A percentile compares a stretch with the other conserved stretches of the same genome.
Conservation (phyloP, 2,888 invertebrate species). For the Acrobasis suavella region DNA sequence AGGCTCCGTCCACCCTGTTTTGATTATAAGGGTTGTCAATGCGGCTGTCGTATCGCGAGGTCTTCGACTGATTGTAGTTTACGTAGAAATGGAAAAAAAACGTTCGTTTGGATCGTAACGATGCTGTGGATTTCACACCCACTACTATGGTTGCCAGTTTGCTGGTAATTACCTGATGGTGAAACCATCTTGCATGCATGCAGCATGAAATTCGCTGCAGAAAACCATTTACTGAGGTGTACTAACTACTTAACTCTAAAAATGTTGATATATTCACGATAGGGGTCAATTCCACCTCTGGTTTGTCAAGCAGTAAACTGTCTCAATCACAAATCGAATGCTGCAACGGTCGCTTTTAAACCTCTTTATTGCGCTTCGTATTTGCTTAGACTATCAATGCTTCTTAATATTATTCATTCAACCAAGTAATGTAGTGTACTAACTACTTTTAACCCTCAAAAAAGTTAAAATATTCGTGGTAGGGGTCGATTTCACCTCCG, state of each 20-base stretch:
- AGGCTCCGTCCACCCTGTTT: no score
- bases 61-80: constrained; percentile 47
- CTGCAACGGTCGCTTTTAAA: constrained; percentile 2
- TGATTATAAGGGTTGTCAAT: neutral
- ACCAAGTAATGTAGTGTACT: no score
- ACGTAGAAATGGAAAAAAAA: constrained; percentile 54
- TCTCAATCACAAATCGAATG: constrained; percentile 26
- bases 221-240: no score
- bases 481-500: constrained; percentile 33
- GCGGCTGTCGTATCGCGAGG: neutral
- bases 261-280: constrained; percentile 21
- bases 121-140: constrained; percentile 35
- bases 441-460: no score
- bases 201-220: no score
- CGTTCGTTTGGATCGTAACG: constrained; percentile 39
- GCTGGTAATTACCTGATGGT: no score
- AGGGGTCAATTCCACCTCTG: constrained; percentile 33
- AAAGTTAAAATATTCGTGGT: constrained; percentile 23
- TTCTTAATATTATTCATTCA: no score
- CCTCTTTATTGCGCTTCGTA: constrained; percentile 1
- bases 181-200: no score
- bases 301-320: constrained; percentile 42
- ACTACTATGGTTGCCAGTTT: constrained; percentile 30
- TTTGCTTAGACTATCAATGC: no score
- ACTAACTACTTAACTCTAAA: no score